Conservation (phyloP, 2,113 vertebrate genomes). For the Psittacara wagleri region DNA sequence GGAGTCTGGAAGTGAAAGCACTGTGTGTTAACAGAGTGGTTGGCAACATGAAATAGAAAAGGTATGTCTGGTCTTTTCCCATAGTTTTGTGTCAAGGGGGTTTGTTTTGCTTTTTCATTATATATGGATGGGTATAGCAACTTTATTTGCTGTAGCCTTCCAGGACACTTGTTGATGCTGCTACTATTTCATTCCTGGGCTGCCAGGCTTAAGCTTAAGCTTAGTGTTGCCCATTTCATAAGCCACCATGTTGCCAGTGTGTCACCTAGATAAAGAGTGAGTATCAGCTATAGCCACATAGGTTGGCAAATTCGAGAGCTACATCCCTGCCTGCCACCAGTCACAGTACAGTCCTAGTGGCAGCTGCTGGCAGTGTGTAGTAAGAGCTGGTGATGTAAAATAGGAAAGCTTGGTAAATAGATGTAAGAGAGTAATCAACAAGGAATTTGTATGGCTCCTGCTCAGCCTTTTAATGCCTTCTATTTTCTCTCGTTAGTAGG, state of each 20-base stretch:
- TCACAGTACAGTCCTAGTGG: not conserved
- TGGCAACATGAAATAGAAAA: not conserved
- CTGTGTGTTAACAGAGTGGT: not conserved
- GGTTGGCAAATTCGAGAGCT: not conserved
- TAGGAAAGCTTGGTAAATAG: not conserved
- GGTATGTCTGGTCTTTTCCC: not conserved
- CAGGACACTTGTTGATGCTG: not conserved
- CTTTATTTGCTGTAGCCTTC: not conserved
- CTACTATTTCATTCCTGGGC: not conserved
- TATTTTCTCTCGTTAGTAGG: not conserved
- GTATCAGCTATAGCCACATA: not conserved
- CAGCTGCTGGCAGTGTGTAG: not conserved
- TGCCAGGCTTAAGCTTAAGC: not conserved
- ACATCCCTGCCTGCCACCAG: not conserved
- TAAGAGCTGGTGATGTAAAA: not conserved
- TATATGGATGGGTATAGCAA: not conserved
- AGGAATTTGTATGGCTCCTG: not conserved
- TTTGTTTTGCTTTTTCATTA: not conserved
- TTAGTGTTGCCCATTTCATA: not conserved
- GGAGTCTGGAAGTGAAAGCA: not conserved
- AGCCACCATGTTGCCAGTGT: not conserved
- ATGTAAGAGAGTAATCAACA: not conserved
- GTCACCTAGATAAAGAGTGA: not conserved
- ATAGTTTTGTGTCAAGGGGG: not conserved
- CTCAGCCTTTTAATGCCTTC: slow-evolving; percentile 14